Conservation (phyloP, 2,797 vertebrate genomes). For the Acrossocheilus wenchowensis region DNA sequence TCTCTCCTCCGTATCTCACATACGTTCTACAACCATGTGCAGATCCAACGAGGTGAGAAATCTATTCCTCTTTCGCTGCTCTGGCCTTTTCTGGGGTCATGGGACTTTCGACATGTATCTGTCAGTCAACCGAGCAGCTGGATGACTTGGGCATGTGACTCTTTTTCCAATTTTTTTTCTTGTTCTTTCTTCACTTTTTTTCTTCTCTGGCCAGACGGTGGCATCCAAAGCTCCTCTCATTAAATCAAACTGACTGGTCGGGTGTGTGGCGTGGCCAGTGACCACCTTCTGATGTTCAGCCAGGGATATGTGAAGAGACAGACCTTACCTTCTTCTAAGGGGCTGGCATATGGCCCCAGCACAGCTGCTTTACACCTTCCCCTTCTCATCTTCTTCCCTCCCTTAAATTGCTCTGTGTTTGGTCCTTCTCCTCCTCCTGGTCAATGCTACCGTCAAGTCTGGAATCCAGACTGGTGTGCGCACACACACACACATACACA, state of each 20-base stretch:
- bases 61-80: conserved; percentile 55
- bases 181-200: conserved; percentile 22
- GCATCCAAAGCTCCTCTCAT: conserved; percentile 71
- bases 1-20: conserved; percentile 54
- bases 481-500: conserved; percentile 29
- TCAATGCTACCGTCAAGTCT: conserved; percentile 28
- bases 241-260: conserved; percentile 74
- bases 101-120: conserved; percentile 65
- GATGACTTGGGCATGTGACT: conserved; percentile 57
- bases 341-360: conserved; percentile 87
- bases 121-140: conserved; percentile 63
- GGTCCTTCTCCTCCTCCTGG: conserved; percentile 66
- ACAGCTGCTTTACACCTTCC: conserved; percentile 72
- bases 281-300: conserved; percentile 78
- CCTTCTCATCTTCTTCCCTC: conserved; percentile 60
- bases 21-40: conserved; percentile 68
- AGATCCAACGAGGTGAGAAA: conserved; percentile 59
- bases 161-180: conserved; percentile 13
- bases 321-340: conserved; percentile 93
- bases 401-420: conserved; percentile 60
- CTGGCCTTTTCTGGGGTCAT: conserved; percentile 58
- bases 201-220: conserved; percentile 54
- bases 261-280: conserved; percentile 65
- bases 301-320: conserved; percentile 72
- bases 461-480: conserved; percentile 32